Evolutionary conservation across 2,888 invertebrate species (phyloP).

Genomic region (Drosophila robusta): DNA sequence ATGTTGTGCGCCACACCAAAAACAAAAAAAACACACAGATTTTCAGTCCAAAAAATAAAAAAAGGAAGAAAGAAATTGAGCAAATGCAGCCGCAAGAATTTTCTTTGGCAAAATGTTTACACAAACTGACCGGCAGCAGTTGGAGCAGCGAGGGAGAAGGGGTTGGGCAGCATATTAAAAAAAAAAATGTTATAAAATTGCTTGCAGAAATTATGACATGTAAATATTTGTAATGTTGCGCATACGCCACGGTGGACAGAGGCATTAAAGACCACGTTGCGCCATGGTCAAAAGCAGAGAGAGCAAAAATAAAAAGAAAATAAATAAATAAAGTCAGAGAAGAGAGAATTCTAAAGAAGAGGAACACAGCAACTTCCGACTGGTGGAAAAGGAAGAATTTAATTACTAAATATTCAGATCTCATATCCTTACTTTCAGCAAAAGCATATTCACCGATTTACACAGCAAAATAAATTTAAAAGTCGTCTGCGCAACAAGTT

Average conservation of each 20-base stretch:
- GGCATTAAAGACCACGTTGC: neutral
- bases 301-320: neutral
- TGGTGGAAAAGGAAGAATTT: neutral
- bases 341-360: too few relatives aligned
- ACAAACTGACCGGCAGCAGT: conserved; percentile 12
- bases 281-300: neutral
- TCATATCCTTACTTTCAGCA: neutral
- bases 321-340: neutral
- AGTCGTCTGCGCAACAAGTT: conserved; percentile 11
- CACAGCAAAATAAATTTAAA: neutral
- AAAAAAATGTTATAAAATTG: conserved; percentile 25
- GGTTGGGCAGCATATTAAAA: conserved; percentile 31
- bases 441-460: neutral
- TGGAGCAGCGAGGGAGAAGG: neutral
- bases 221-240: conserved; percentile 46
- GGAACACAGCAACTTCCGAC: neutral
- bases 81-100: conserved; percentile 41
- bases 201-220: conserved; percentile 26
- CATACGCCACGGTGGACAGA: conserved; percentile 28
- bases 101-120: conserved; percentile 38
- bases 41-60: conserved; percentile 2
- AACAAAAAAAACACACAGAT: conserved; percentile 1
- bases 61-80: conserved; percentile 16
- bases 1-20: conserved; percentile 13
- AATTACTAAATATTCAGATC: neutral